These are phyloP conservation scores for Nerophis ophidion DNA, from an alignment of 2,113 vertebrate species.

Conservation along the genomic window DNA sequence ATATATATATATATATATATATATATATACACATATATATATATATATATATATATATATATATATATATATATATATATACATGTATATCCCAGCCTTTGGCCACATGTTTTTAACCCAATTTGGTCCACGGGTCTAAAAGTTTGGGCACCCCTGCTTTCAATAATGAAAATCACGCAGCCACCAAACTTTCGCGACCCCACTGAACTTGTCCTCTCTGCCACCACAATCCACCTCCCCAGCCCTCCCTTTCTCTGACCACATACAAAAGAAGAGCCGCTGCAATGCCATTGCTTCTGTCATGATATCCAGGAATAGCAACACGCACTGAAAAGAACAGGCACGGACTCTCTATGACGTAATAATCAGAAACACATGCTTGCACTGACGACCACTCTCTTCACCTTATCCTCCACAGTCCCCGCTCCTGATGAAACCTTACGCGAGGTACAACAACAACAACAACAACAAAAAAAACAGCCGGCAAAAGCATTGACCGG, in stretches of 20 bases:
- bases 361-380: constrained; percentile 52
- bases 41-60: too few relatives aligned
- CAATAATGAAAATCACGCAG: constrained; percentile 30
- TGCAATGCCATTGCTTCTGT: constrained; percentile 43
- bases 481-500: not conserved
- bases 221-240: constrained; percentile 5
- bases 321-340: constrained; percentile 34
- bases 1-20: too few relatives aligned
- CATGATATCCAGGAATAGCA: constrained; percentile 64
- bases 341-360: constrained; percentile 54
- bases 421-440: constrained; percentile 1
- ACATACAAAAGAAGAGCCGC: constrained; percentile 43
- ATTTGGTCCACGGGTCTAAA: too few relatives aligned
- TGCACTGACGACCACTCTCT: constrained; percentile 41
- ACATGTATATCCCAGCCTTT: too few relatives aligned
- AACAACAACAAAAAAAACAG: too few relatives aligned
- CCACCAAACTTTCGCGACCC: constrained; percentile 24
- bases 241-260: not conserved
- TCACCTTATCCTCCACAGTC: constrained; percentile 10
- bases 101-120: too few relatives aligned
- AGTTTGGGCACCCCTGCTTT: too few relatives aligned
- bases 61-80: too few relatives aligned
- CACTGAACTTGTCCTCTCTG: constrained; percentile 16
- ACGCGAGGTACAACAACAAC: too few relatives aligned
- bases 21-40: too few relatives aligned